These are phyloP conservation scores for Rhagonycha fulva DNA, from an alignment of 2,888 invertebrate genomes.

Conservation along the genomic window DNA sequence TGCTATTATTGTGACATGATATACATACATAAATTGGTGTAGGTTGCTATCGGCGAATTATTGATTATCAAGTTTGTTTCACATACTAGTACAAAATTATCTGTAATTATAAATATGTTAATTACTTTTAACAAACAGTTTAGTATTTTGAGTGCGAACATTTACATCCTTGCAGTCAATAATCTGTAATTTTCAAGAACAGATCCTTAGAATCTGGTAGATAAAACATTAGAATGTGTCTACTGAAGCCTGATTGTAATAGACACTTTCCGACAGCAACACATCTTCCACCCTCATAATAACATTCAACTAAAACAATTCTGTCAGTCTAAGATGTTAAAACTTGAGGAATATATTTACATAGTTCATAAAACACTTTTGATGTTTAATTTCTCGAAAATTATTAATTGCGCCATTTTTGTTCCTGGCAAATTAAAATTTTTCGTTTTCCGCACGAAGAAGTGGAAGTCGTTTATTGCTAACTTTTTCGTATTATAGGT, in stretches of 20 bases:
- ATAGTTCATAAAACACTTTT: neutral
- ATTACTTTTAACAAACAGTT: neutral
- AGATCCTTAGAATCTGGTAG: neutral
- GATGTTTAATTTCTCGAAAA: neutral
- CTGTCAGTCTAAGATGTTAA: constrained; percentile 2
- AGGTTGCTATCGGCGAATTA: neutral
- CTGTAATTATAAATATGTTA: neutral
- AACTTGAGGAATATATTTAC: constrained; percentile 1
- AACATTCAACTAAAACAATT: constrained; percentile 3
- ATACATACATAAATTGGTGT: neutral
- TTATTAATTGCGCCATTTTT: constrained; percentile 1
- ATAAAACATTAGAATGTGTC: constrained; percentile 1
- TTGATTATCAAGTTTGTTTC: neutral
- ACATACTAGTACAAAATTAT: neutral
- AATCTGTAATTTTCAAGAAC: neutral
- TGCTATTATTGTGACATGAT: neutral
- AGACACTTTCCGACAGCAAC: constrained; percentile 1
- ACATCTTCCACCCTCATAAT: neutral
- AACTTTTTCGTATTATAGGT: constrained; percentile 6
- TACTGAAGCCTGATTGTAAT: neutral
- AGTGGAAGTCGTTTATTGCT: constrained; percentile 15
- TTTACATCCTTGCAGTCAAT: neutral
- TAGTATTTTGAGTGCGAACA: neutral
- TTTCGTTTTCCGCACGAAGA: neutral
- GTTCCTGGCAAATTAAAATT: neutral